A percentile compares a stretch with the other conserved stretches of the same genome.
Conservation (phyloP, 2,888 invertebrate species). For the Barypeithes pellucidus region DNA sequence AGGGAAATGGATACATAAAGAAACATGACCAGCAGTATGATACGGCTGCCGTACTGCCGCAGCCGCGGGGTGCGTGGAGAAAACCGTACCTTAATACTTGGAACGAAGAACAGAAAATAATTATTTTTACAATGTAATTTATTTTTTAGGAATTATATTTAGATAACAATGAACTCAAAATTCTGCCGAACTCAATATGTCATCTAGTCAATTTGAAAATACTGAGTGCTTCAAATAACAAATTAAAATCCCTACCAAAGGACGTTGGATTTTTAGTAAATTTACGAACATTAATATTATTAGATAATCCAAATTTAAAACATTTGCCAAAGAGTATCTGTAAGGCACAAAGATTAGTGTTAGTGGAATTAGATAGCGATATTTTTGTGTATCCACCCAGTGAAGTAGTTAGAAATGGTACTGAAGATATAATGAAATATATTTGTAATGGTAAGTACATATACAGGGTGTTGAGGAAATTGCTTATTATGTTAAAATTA, state of each 20-base stretch:
- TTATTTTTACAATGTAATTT: neutral
- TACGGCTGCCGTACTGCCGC: too few species aligned
- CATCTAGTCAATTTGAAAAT: conserved; percentile 77
- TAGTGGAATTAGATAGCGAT: conserved; percentile 77
- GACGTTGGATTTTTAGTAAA: conserved; percentile 77
- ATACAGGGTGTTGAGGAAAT: too few species aligned
- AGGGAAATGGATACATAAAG: too few species aligned
- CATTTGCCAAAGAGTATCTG: conserved; percentile 79
- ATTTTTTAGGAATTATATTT: conserved; percentile 79
- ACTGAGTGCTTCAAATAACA: conserved; percentile 82
- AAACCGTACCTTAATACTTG: too few species aligned
- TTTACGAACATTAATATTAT: conserved; percentile 77
- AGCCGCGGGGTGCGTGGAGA: too few species aligned
- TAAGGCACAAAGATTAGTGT: conserved; percentile 76
- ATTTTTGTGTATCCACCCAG: conserved; percentile 79
- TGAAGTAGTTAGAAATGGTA: conserved; percentile 76
- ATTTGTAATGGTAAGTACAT: conserved; percentile 73
- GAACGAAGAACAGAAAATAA: neutral
- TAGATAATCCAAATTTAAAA: conserved; percentile 75
- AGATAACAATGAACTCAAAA: conserved; percentile 80
- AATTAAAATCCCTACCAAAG: conserved; percentile 77
- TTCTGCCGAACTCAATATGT: conserved; percentile 80
- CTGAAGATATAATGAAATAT: conserved; percentile 78
- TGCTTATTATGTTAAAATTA: too few species aligned
- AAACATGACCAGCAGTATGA: too few species aligned